Evolutionary conservation across 37 sponge, comb jelly and placozoan species (phyloP).

Genomic region (Tethya wilhelma): DNA sequence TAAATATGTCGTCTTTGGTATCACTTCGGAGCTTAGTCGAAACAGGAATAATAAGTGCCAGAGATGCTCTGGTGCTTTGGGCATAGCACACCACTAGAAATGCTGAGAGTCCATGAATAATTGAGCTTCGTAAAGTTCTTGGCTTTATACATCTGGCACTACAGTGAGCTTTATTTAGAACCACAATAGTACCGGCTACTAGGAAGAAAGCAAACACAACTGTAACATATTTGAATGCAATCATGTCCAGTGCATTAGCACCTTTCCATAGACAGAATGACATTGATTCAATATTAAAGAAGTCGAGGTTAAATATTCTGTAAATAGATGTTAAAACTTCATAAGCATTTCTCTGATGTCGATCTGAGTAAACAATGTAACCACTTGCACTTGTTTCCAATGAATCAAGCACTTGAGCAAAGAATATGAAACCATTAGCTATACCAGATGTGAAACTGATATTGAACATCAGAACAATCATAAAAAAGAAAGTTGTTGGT

Average conservation of each 20-base stretch:
- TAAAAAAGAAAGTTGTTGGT: conserved; percentile 44
- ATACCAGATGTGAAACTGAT: conserved; percentile 45
- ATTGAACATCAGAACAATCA: conserved; percentile 29
- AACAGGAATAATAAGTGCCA: background rate
- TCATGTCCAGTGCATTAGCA: conserved; percentile 43
- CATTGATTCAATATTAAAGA: conserved; percentile 31
- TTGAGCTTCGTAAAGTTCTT: background rate
- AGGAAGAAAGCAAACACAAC: conserved; percentile 28
- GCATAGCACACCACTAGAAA: conserved; percentile 39
- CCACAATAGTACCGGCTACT: background rate
- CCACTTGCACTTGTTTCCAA: conserved; percentile 29
- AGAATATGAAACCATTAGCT: conserved; percentile 48
- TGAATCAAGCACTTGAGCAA: conserved; percentile 44
- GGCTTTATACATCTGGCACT: background rate
- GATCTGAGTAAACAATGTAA: conserved; percentile 14
- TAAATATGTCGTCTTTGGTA: no score
- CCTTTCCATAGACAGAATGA: conserved; percentile 52
- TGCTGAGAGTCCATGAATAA: conserved; percentile 43
- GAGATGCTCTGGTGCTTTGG: conserved; percentile 21
- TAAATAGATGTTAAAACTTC: conserved; percentile 21
- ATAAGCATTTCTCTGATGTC: background rate
- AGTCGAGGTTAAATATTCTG: conserved; percentile 43
- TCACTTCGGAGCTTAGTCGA: background rate
- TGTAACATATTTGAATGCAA: conserved; percentile 54
- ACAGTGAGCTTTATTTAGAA: background rate